A percentile compares a stretch with the other conserved stretches of the same genome.
Conservation (phyloP, 1,140 invertebrate species). For the Aporrectodea caliginosa region DNA sequence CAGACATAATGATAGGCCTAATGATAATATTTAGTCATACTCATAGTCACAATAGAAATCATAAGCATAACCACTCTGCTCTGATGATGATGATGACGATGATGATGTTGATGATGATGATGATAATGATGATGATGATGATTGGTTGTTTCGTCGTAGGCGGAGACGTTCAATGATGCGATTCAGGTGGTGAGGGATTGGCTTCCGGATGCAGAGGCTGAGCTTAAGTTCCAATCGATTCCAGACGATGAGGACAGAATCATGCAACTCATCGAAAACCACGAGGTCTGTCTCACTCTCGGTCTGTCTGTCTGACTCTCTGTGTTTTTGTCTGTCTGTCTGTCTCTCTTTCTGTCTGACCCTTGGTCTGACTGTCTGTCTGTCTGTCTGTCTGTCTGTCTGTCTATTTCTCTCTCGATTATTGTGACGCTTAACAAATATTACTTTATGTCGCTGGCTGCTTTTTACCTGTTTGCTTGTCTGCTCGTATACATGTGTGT, state of each 20-base stretch:
- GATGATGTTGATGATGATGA: constrained; percentile 11
- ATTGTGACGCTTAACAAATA: too few relatives aligned
- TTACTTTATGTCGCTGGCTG: too few relatives aligned
- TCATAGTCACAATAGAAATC: too few relatives aligned
- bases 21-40: too few relatives aligned
- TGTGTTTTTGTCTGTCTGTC: neutral
- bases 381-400: neutral
- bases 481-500: too few relatives aligned
- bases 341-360: neutral
- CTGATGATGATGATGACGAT: neutral
- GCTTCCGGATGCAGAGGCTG: constrained; percentile 79
- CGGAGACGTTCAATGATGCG: constrained; percentile 87
- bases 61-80: too few relatives aligned
- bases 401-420: too few relatives aligned
- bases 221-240: constrained; percentile 76
- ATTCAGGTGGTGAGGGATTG: constrained; percentile 93
- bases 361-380: neutral
- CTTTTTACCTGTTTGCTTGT: too few relatives aligned
- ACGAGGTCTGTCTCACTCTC: constrained; percentile 59
- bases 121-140: neutral
- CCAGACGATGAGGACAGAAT: constrained; percentile 89
- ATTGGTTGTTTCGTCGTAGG: constrained; percentile 57
- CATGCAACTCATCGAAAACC: constrained; percentile 75
- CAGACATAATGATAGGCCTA: neutral
- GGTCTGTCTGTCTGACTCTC: neutral